phyloP scores from a whole-genome alignment of 2,113 vertebrate genomes.

The Catharus fuscescens region DNA sequence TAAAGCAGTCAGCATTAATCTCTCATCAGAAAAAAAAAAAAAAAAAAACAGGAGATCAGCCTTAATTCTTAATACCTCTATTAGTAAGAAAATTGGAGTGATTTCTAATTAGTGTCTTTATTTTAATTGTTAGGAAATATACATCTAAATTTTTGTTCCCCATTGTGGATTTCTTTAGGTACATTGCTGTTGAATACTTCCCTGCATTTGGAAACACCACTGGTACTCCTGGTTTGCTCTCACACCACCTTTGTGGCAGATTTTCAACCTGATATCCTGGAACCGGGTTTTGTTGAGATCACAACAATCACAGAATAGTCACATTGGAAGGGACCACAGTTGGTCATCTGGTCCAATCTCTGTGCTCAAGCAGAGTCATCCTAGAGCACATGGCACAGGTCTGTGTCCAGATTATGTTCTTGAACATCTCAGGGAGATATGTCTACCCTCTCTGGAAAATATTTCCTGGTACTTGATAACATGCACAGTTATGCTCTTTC shows the following conservation, averaged over 20 bases:
- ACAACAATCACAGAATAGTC: background rate
- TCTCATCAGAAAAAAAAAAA: background rate
- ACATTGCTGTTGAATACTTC: background rate
- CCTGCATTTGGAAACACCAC: background rate
- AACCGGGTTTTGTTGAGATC: background rate
- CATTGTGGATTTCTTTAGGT: background rate
- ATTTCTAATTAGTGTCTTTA: background rate
- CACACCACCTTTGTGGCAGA: background rate
- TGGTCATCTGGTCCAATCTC: background rate
- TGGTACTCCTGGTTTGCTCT: background rate
- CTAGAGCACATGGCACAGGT: background rate
- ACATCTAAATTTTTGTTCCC: background rate
- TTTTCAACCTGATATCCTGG: background rate
- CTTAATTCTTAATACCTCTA: background rate
- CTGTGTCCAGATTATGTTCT: background rate
- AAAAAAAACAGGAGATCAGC: background rate
- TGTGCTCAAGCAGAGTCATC: background rate
- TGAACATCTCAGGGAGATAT: background rate
- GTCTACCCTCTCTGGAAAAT: background rate
- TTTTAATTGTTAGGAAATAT: background rate
- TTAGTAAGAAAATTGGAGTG: background rate
- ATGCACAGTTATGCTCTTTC: too few relatives aligned
- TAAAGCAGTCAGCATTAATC: background rate
- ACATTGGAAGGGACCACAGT: background rate
- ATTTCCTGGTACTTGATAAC: too few relatives aligned